These are phyloP conservation scores for Melanotaenia parkinsoni DNA, from an alignment of 2,797 vertebrate genomes.

Conservation along the genomic window DNA sequence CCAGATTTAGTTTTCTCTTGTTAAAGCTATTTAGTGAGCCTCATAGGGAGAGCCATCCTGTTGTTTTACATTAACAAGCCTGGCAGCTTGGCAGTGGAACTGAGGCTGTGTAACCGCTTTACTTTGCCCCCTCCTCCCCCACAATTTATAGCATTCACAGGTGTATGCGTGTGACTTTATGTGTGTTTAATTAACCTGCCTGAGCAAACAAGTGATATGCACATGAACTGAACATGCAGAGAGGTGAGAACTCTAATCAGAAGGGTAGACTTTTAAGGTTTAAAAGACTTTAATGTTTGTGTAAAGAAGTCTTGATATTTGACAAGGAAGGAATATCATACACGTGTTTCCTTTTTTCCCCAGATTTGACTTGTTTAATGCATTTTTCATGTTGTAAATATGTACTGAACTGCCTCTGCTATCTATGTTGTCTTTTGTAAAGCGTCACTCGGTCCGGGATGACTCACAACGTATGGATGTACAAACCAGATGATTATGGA, in stretches of 20 bases:
- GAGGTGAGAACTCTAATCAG: constrained; percentile 28
- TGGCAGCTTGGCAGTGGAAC: constrained; percentile 72
- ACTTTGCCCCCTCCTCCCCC: constrained; percentile 36
- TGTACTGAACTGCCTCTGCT: constrained; percentile 68
- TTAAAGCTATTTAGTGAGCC: constrained; percentile 69
- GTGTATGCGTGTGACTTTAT: constrained; percentile 55
- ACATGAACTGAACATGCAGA: constrained; percentile 47
- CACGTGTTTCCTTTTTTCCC: constrained; percentile 30
- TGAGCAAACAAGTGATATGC: constrained; percentile 66
- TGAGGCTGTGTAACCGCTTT: constrained; percentile 59
- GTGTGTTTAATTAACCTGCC: constrained; percentile 62
- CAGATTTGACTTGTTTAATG: constrained; percentile 46
- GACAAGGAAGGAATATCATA: constrained; percentile 40
- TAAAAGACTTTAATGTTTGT: constrained; percentile 11
- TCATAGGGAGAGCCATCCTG: constrained; percentile 68
- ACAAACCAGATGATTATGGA: constrained; percentile 69
- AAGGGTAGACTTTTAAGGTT: constrained; percentile 19
- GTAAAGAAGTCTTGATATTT: constrained; percentile 11
- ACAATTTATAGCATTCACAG: constrained; percentile 71
- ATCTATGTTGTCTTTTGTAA: constrained; percentile 61
- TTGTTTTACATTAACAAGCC: constrained; percentile 78
- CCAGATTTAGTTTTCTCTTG: constrained; percentile 68
- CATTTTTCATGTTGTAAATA: constrained; percentile 76
- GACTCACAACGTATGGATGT: constrained; percentile 69
- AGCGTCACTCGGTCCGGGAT: constrained; percentile 59